Evolutionary conservation across 2,113 vertebrate species (phyloP).

Genomic region (Mobula birostris): DNA sequence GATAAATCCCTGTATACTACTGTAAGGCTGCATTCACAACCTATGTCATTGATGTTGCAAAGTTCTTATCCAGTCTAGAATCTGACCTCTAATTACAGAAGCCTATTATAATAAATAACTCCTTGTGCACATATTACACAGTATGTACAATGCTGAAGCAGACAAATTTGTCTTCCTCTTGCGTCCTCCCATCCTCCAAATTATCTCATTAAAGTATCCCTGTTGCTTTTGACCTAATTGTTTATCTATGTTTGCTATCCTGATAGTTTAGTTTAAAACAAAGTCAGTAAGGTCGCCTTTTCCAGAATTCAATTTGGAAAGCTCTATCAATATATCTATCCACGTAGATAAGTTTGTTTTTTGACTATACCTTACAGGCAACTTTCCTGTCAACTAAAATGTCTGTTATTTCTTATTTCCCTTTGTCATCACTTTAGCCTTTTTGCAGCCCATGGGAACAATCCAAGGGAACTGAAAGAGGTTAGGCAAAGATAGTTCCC

Average conservation of each 20-base stretch:
- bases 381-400: background rate
- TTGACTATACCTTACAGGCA: background rate
- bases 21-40: background rate
- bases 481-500: background rate
- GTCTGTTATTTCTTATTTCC: background rate
- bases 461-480: background rate
- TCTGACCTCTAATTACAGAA: background rate
- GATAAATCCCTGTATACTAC: no score
- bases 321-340: background rate
- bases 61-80: background rate
- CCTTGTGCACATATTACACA: background rate
- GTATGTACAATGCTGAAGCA: background rate
- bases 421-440: background rate
- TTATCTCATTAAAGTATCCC: background rate
- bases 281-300: background rate
- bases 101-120: background rate
- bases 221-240: no score
- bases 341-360: background rate
- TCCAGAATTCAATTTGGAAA: background rate
- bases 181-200: background rate
- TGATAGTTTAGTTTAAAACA: background rate
- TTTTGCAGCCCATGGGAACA: background rate
- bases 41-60: background rate
- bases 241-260: background rate
- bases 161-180: background rate